phyloP scores from a whole-genome alignment of 2,888 invertebrate genomes.

The Anorthoa munda region DNA sequence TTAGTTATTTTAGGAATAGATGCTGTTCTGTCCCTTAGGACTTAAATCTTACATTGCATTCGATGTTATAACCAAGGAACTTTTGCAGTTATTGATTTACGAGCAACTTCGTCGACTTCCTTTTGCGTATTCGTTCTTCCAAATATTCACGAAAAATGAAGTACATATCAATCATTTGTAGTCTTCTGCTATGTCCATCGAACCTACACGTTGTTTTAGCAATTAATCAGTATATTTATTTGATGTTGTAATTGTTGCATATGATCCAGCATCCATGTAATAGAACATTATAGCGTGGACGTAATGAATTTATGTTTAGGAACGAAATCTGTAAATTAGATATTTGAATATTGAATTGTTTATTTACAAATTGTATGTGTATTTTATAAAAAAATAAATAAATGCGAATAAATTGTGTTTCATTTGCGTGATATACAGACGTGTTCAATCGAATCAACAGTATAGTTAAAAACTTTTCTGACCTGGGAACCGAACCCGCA shows the following conservation, averaged over 20 bases:
- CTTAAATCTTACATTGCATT: slow-evolving; percentile 74
- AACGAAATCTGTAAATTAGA: slow-evolving; percentile 86
- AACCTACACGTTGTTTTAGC: slow-evolving; percentile 38
- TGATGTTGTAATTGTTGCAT: slow-evolving; percentile 62
- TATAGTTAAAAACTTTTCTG: neutral
- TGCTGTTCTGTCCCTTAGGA: slow-evolving; percentile 76
- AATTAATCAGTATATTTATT: slow-evolving; percentile 53
- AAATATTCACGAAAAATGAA: slow-evolving; percentile 70
- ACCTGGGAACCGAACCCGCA: neutral
- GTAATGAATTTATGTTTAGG: slow-evolving; percentile 80
- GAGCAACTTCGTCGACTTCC: slow-evolving; percentile 9
- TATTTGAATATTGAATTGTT: slow-evolving; percentile 90
- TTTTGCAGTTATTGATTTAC: slow-evolving; percentile 43
- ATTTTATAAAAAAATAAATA: slow-evolving; percentile 90
- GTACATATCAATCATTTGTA: slow-evolving; percentile 82
- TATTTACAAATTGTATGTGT: slow-evolving; percentile 91
- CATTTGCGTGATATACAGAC: neutral
- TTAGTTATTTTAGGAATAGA: slow-evolving; percentile 84
- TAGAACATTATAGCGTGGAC: slow-evolving; percentile 73
- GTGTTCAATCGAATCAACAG: neutral
- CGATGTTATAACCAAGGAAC: slow-evolving; percentile 69
- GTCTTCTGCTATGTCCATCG: slow-evolving; percentile 59
- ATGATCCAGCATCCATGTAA: slow-evolving; percentile 63
- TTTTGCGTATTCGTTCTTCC: slow-evolving; percentile 29
- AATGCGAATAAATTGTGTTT: slow-evolving; percentile 71